phyloP scores from a whole-genome alignment of 2,797 vertebrate species.

The Astyanax mexicanus region DNA sequence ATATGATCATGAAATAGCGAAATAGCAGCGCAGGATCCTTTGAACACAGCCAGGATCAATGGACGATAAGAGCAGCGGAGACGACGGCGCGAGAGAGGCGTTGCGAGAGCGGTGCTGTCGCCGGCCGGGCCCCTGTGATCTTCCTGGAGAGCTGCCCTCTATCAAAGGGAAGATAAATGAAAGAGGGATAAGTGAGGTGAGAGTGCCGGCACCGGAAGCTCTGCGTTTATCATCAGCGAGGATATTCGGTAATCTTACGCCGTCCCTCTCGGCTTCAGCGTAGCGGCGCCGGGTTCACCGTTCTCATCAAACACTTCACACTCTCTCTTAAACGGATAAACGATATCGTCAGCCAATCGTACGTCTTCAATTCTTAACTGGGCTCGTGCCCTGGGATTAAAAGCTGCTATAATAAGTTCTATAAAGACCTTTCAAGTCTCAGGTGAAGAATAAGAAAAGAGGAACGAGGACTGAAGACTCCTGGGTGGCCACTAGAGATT shows the following conservation, averaged over 20 bases:
- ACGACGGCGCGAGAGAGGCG: no score
- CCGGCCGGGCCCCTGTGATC: slow-evolving; percentile 35
- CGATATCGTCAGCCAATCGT: background rate
- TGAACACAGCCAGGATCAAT: slow-evolving; percentile 42
- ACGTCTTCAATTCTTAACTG: background rate
- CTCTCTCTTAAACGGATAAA: slow-evolving; percentile 16
- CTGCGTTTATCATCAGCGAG: slow-evolving; percentile 37
- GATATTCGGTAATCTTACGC: slow-evolving; percentile 15
- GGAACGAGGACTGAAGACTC: background rate
- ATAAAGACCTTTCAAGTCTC: background rate
- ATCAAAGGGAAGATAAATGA: slow-evolving; percentile 47
- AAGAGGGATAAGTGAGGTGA: slow-evolving; percentile 41
- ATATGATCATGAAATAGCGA: slow-evolving; percentile 45
- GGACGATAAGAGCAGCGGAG: slow-evolving; percentile 33
- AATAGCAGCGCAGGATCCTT: slow-evolving; percentile 34
- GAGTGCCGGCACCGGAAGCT: slow-evolving; percentile 15
- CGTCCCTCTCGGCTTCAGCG: slow-evolving; percentile 20
- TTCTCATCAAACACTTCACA: slow-evolving; percentile 40
- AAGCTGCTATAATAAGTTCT: background rate
- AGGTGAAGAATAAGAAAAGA: background rate
- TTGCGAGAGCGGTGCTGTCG: background rate
- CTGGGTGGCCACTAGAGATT: no score
- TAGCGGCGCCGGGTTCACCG: no score
- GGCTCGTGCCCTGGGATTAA: slow-evolving; percentile 1
- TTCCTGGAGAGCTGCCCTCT: slow-evolving; percentile 1